These are phyloP conservation scores for Opisthocomus hoazin DNA, from an alignment of 2,113 vertebrate genomes.

Conservation along the genomic window DNA sequence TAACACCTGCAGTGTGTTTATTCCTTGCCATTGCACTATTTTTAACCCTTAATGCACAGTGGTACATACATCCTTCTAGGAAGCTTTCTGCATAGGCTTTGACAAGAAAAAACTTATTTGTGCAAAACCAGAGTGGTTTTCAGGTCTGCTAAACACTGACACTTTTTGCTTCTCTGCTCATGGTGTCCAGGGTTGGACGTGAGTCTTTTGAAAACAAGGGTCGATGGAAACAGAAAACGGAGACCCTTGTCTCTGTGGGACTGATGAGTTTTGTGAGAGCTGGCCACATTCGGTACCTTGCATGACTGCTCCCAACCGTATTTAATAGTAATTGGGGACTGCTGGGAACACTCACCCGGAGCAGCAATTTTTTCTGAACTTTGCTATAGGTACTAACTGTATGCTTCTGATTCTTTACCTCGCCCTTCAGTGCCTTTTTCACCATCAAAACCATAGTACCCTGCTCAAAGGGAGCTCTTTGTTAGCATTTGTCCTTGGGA, in stretches of 20 bases:
- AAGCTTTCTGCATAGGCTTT: background rate
- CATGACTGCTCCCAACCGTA: background rate
- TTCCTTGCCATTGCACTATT: background rate
- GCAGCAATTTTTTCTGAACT: background rate
- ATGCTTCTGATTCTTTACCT: background rate
- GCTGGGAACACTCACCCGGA: background rate
- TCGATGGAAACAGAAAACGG: background rate
- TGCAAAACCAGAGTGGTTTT: background rate
- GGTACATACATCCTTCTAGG: background rate
- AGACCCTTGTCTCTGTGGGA: background rate
- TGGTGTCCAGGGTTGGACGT: background rate
- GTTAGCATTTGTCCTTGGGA: background rate
- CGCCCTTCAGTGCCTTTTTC: background rate
- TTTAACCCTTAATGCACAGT: background rate
- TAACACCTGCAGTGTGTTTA: constrained; percentile 32
- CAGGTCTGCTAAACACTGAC: background rate
- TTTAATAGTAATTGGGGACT: background rate
- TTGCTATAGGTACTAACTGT: background rate
- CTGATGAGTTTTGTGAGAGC: background rate
- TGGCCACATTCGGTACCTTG: background rate
- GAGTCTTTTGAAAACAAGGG: background rate
- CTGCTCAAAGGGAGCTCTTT: background rate
- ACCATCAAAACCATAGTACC: background rate
- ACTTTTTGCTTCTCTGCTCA: background rate
- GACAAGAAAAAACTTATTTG: background rate